phyloP scores from a whole-genome alignment of 2,888 invertebrate genomes.

The Camponotus fellah region DNA sequence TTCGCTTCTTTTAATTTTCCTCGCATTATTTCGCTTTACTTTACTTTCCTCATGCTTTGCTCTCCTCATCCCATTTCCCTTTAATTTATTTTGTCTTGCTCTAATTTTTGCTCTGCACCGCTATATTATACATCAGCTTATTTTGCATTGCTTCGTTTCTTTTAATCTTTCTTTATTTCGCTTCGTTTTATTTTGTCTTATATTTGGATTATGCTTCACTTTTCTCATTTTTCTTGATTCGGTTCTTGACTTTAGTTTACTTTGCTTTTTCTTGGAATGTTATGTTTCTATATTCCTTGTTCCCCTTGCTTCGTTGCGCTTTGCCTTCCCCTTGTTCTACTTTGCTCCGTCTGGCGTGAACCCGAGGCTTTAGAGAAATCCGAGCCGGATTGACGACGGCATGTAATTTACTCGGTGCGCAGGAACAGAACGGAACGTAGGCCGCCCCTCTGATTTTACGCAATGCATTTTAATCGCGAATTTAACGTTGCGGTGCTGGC shows the following conservation, averaged over 20 bases:
- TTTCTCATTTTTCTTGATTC: constrained; percentile 23
- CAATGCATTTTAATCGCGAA: constrained; percentile 76
- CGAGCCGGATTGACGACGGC: constrained; percentile 65
- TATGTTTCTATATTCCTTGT: constrained; percentile 25
- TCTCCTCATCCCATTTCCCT: constrained; percentile 2
- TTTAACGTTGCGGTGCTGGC: constrained; percentile 70
- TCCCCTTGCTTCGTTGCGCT: constrained; percentile 41
- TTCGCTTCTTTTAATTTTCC: constrained; percentile 31
- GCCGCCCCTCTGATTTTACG: constrained; percentile 71
- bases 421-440: constrained; percentile 33
- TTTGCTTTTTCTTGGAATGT: constrained; percentile 1
- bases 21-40: constrained; percentile 27
- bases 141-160: constrained; percentile 37
- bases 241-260: constrained; percentile 13
- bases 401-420: constrained; percentile 46
- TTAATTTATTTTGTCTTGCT: constrained; percentile 12
- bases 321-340: constrained; percentile 33
- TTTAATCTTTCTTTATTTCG: constrained; percentile 22
- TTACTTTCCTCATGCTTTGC: constrained; percentile 18
- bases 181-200: constrained; percentile 19
- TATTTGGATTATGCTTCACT: not conserved
- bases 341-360: constrained; percentile 44
- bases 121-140: not conserved
- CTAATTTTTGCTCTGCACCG: not conserved
- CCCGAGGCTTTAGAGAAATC: constrained; percentile 61